Conservation (phyloP, 1,140 invertebrate genomes). For the Brachionus sp. region DNA sequence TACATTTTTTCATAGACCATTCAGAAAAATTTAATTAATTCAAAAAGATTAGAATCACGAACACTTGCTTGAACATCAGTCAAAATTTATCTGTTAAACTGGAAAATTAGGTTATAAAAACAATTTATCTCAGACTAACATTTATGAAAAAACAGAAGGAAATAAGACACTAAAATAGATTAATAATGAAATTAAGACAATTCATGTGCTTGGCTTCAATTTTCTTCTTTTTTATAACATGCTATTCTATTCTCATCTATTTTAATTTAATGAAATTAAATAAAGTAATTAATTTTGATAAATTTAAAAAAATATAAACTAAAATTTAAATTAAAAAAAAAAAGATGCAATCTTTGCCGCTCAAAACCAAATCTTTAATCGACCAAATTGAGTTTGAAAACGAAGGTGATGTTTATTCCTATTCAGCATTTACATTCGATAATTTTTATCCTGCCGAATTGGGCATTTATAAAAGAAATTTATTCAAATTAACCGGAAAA, state of each 20-base stretch:
- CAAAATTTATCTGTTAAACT: not conserved
- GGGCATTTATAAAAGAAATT: conserved; percentile 24
- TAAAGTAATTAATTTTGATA: not conserved
- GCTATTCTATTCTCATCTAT: not conserved
- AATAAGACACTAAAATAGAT: not conserved
- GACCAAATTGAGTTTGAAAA: not conserved
- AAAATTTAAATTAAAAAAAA: not conserved
- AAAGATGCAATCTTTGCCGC: not conserved
- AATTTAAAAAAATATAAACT: not conserved
- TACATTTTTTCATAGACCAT: no score
- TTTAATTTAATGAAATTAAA: not conserved
- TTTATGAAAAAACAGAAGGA: not conserved
- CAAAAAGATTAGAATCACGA: not conserved
- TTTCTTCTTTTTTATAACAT: not conserved
- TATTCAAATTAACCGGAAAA: not conserved
- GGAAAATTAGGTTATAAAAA: not conserved
- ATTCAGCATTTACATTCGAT: conserved; percentile 24
- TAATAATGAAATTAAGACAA: not conserved
- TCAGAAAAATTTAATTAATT: not conserved
- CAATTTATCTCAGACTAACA: not conserved
- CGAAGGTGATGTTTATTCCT: conserved; percentile 24
- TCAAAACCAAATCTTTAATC: not conserved
- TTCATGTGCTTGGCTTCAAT: not conserved
- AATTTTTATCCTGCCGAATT: conserved; percentile 6
- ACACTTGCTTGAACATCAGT: not conserved